Evolutionary conservation across 1,140 invertebrate genomes (phyloP).

Genomic region (Panagrolaimus sp.): DNA sequence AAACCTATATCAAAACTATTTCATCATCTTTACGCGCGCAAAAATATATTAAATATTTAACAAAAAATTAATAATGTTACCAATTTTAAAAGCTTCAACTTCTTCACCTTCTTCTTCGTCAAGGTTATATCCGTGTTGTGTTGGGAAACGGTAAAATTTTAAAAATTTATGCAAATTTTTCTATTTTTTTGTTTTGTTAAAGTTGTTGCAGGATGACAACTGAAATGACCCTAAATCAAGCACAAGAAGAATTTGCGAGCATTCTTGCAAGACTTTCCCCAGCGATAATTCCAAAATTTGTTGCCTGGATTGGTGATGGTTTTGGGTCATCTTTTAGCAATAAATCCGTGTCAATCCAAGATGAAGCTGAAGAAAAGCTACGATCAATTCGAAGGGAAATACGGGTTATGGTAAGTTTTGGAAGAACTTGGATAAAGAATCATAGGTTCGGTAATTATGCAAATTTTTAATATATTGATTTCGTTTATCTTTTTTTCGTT

Average conservation of each 20-base stretch:
- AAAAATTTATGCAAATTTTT: no score
- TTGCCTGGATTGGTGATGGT: constrained; percentile 6
- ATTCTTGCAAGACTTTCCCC: constrained; percentile 2
- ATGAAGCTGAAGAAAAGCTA: constrained; percentile 3
- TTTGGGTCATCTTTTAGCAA: not conserved
- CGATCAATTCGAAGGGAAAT: not conserved
- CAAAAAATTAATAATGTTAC: no score
- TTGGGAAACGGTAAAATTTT: no score
- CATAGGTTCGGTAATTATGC: no score
- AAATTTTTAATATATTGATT: no score
- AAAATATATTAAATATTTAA: no score
- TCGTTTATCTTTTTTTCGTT: no score
- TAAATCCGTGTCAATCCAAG: not conserved
- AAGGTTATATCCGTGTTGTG: no score
- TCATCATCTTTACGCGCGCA: no score
- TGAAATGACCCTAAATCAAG: constrained; percentile 15
- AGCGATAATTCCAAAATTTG: not conserved
- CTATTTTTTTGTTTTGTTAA: not conserved
- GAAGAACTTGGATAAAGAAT: not conserved
- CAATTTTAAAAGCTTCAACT: no score
- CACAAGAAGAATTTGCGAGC: not conserved
- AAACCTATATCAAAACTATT: no score
- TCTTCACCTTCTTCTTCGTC: no score
- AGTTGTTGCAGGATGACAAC: not conserved
- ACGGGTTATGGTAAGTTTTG: constrained; percentile 13